Evolutionary conservation across 2,888 invertebrate species (phyloP).

Genomic region (Sceliomorpha sp.): DNA sequence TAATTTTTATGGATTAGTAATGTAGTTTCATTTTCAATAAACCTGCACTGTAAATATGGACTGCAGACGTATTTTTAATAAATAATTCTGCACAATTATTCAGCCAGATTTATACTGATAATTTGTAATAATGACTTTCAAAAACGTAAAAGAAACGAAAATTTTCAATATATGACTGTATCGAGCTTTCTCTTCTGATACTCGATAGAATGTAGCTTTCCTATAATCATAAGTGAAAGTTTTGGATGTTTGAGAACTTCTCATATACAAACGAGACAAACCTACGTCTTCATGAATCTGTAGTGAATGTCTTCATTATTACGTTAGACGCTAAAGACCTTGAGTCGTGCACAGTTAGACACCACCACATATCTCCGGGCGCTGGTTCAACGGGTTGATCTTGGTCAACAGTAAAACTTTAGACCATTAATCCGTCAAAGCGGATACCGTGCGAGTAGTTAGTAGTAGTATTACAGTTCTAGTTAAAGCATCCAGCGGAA

Average conservation of each 20-base stretch:
- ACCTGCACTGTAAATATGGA: too few species aligned
- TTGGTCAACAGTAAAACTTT: conserved; percentile 76
- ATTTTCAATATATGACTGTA: too few species aligned
- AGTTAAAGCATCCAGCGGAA: background rate
- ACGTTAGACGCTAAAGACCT: conserved; percentile 67
- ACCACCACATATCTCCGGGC: conserved; percentile 59
- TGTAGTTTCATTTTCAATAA: background rate
- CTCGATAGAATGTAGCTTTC: too few species aligned
- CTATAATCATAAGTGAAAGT: too few species aligned
- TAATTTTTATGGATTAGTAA: too few species aligned
- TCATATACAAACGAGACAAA: conserved; percentile 30
- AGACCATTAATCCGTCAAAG: conserved; percentile 59
- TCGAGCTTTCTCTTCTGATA: too few species aligned
- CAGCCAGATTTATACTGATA: too few species aligned
- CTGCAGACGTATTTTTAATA: too few species aligned
- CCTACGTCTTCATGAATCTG: conserved; percentile 26
- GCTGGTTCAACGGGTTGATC: conserved; percentile 74
- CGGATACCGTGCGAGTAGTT: background rate
- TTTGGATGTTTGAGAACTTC: conserved; percentile 28
- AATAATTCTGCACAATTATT: too few species aligned
- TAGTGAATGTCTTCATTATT: conserved; percentile 71
- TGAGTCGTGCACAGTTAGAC: conserved; percentile 61
- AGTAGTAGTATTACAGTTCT: background rate
- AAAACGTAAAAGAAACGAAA: too few species aligned
- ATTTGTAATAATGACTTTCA: too few species aligned